A percentile compares a stretch with the other conserved stretches of the same genome.
phyloP scores from a whole-genome alignment of 2,888 invertebrate genomes.

The Eupithecia centaureata region DNA sequence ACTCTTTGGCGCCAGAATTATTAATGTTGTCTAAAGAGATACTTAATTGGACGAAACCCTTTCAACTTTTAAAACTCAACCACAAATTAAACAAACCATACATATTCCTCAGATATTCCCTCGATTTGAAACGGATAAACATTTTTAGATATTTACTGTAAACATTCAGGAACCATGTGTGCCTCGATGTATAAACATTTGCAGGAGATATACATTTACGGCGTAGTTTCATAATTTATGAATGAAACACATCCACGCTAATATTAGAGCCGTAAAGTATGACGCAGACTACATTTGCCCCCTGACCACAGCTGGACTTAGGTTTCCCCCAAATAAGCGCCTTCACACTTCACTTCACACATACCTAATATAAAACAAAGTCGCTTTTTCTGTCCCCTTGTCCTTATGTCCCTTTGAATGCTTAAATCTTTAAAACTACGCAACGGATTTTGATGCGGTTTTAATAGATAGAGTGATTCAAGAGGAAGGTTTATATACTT shows the following conservation, averaged over 20 bases:
- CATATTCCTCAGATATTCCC: not conserved
- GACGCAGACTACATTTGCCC: not conserved
- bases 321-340: no score
- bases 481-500: no score
- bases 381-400: no score
- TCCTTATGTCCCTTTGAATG: no score
- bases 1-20: not conserved
- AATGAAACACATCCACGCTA: constrained; percentile 9
- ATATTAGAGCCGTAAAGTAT: not conserved
- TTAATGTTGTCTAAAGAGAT: no score
- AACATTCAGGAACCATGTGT: constrained; percentile 6
- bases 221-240: constrained; percentile 16
- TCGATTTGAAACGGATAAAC: constrained; percentile 4
- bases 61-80: not conserved
- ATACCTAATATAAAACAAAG: no score
- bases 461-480: no score
- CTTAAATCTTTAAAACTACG: no score
- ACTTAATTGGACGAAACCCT: not conserved
- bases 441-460: no score
- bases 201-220: not conserved
- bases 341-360: no score
- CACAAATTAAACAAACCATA: not conserved
- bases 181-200: constrained; percentile 13
- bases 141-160: not conserved
- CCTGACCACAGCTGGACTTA: no score